Conservation (phyloP, 2,888 invertebrate species). For the Dynastes grantii region DNA sequence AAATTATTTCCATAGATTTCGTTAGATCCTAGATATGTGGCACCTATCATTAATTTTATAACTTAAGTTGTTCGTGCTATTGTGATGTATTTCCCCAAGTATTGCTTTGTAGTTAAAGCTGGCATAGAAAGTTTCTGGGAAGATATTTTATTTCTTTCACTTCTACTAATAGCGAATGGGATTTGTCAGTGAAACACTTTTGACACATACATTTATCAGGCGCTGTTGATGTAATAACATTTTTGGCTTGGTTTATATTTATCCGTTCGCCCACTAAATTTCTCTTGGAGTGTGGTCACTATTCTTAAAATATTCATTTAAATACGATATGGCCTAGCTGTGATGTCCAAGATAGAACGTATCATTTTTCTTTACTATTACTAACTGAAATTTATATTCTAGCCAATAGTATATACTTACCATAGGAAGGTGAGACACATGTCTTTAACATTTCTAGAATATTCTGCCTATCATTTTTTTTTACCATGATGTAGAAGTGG, state of each 20-base stretch:
- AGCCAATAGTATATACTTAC: not conserved
- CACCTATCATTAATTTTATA: no score
- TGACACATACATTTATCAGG: slow-evolving; percentile 27
- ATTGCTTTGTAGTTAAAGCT: no score
- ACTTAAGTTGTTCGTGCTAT: no score
- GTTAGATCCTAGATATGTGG: no score
- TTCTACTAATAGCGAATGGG: slow-evolving; percentile 5
- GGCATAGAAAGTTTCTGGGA: not conserved
- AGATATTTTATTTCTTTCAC: not conserved
- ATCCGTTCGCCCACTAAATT: slow-evolving; percentile 55
- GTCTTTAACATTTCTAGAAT: not conserved
- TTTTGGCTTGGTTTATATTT: slow-evolving; percentile 55
- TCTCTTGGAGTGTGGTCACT: slow-evolving; percentile 29
- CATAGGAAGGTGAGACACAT: not conserved
- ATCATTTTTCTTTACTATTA: not conserved
- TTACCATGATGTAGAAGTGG: not conserved
- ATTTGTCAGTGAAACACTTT: slow-evolving; percentile 20
- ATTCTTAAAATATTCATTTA: slow-evolving; percentile 47
- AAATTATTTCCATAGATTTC: no score
- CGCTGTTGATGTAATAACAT: slow-evolving; percentile 47
- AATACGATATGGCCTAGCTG: slow-evolving; percentile 17
- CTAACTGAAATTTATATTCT: not conserved
- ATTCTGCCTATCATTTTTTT: no score
- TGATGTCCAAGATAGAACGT: slow-evolving; percentile 22
- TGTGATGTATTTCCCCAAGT: no score